Evolutionary conservation across 1,140 invertebrate species (phyloP).

Genomic region (Drosophila obscura): DNA sequence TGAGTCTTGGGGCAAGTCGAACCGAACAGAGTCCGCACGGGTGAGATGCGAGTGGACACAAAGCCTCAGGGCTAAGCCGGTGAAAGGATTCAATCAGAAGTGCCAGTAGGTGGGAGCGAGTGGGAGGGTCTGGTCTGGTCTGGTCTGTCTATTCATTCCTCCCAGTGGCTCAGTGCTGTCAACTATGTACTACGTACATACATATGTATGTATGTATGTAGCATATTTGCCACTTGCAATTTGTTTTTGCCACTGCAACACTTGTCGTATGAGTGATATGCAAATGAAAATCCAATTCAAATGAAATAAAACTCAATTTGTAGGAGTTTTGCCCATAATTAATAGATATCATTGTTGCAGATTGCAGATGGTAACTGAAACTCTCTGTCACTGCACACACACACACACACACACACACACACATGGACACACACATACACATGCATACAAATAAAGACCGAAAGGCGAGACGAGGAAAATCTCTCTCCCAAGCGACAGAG

Average conservation of each 20-base stretch:
- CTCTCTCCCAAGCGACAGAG: too few relatives aligned
- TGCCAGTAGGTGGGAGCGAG: too few relatives aligned
- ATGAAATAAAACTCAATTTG: slow-evolving; percentile 50
- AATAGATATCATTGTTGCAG: slow-evolving; percentile 52
- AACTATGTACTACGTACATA: slow-evolving; percentile 24
- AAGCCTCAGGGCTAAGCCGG: slow-evolving; percentile 36
- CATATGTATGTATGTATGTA: too few relatives aligned
- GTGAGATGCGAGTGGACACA: slow-evolving; percentile 14
- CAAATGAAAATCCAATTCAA: slow-evolving; percentile 44
- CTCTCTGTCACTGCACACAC: slow-evolving; percentile 30
- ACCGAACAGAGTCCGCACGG: too few relatives aligned
- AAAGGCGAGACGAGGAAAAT: too few relatives aligned
- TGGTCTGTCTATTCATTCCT: slow-evolving; percentile 4
- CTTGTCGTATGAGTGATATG: slow-evolving; percentile 53
- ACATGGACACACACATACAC: slow-evolving; percentile 2
- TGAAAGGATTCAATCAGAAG: slow-evolving; percentile 10
- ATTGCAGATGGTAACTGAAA: slow-evolving; percentile 28
- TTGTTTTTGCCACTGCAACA: slow-evolving; percentile 6
- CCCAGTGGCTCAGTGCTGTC: slow-evolving; percentile 38
- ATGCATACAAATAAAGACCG: neutral
- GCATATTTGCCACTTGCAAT: slow-evolving; percentile 36
- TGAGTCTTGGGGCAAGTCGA: too few relatives aligned
- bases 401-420: neutral
- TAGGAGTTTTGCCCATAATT: slow-evolving; percentile 44
- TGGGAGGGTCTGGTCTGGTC: neutral